A percentile compares a stretch with the other conserved stretches of the same genome.
Conservation (phyloP, 2,888 invertebrate genomes). For the Rambutsinella grinnellia region DNA sequence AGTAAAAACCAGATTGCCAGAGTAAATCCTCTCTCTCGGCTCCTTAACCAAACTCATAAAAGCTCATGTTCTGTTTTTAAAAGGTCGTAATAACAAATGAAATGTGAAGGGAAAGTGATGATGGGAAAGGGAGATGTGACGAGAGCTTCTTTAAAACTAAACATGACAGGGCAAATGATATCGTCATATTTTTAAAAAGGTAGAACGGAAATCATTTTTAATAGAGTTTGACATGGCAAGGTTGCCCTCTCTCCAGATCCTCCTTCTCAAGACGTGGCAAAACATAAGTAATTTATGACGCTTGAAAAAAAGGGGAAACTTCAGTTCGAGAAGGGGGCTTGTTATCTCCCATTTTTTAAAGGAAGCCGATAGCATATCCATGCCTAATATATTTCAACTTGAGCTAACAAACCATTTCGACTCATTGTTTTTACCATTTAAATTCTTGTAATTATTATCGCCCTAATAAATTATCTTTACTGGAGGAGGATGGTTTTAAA, state of each 20-base stretch:
- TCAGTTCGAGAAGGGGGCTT: neutral
- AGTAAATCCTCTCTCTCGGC: neutral
- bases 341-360: neutral
- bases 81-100: neutral
- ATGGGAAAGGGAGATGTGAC: neutral
- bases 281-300: neutral
- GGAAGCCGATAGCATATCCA: neutral
- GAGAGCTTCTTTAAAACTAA: neutral
- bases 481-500: neutral
- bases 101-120: neutral
- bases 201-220: neutral
- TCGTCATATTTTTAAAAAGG: neutral
- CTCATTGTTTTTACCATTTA: neutral
- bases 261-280: neutral
- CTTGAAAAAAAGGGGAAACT: neutral
- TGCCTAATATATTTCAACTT: neutral
- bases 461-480: neutral
- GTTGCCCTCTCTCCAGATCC: neutral
- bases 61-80: neutral
- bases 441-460: neutral
- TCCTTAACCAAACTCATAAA: neutral
- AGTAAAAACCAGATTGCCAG: neutral
- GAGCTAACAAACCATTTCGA: neutral
- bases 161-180: neutral
- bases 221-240: neutral